These are phyloP conservation scores for Notolepis coatsorum DNA, from an alignment of 2,797 vertebrate species.

Conservation along the genomic window DNA sequence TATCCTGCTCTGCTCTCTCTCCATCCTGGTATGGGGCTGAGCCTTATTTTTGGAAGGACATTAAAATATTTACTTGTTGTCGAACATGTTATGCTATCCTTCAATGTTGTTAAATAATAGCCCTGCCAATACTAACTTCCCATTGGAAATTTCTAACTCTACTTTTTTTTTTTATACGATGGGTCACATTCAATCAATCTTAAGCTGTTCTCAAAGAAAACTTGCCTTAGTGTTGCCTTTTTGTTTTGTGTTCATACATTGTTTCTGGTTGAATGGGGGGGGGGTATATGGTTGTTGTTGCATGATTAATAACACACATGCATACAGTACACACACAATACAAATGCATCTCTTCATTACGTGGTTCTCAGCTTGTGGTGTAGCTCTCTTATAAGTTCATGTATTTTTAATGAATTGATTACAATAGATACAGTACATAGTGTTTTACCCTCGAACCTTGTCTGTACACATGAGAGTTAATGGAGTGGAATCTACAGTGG, in stretches of 20 bases:
- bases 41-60: slow-evolving; percentile 30
- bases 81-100: slow-evolving; percentile 28
- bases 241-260: slow-evolving; percentile 35
- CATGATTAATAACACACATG: slow-evolving; percentile 22
- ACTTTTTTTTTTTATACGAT: slow-evolving; percentile 49
- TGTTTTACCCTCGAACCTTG: slow-evolving; percentile 13
- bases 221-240: slow-evolving; percentile 38
- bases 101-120: slow-evolving; percentile 46
- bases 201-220: slow-evolving; percentile 54
- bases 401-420: slow-evolving; percentile 28
- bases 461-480: slow-evolving; percentile 16
- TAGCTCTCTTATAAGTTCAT: slow-evolving; percentile 33
- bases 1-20: slow-evolving; percentile 9
- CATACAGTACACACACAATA: slow-evolving; percentile 21
- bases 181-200: slow-evolving; percentile 51
- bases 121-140: slow-evolving; percentile 64
- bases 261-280: slow-evolving; percentile 37
- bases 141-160: slow-evolving; percentile 57
- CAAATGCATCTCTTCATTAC: slow-evolving; percentile 22
- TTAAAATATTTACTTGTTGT: slow-evolving; percentile 35
- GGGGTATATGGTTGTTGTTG: slow-evolving; percentile 30
- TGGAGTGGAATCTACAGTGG: slow-evolving; percentile 15
- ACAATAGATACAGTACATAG: slow-evolving; percentile 15
- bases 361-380: slow-evolving; percentile 50
- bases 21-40: not conserved